Evolutionary conservation across 2,797 vertebrate genomes (phyloP), one percentile per base, ranked within the genome.

Genomic region (Sebastes diploproa): DNA sequence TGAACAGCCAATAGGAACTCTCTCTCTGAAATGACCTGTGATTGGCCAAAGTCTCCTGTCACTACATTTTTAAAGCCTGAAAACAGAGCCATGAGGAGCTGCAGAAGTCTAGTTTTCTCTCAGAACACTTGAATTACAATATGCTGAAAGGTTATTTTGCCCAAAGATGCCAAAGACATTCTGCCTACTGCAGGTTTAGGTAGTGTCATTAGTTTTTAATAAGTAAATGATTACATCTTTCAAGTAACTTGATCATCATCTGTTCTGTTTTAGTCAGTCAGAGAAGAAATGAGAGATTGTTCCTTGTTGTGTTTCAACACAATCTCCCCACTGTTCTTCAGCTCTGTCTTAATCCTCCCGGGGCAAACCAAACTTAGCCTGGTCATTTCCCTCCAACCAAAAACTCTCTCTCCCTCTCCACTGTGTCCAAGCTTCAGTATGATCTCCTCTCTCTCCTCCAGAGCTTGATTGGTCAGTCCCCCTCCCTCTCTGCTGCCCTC

Each of bases 391-490:
- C 81, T 88, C 83, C 83, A 86, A 86, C 77, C 72, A 60, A 34
- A 90, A 83, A 80, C 22, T 22, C 22, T 72, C 61, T 61, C 55
- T 73, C 75, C 58, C 80, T 81, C 75, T 86, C 76, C 58, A 58
- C 79, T 77, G 70, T 82, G 77, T 78, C 76, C 80, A 78, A 56
- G 75, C 74, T 83, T 86, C 82, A 86, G 85, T 82, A 73, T 80
- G 71, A 86, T 82, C 74, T 27, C 84, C 78, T 82, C 68, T 81
- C 81, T 88, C 78, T 85, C 69, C 84, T 87, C 88, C 81, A 87
- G 74, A 91, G 77, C 83, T 83, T 61, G 91, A 95, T 93, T 95
- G 94, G 94, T 93, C 92, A 80, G 76, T 91, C 75, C 77, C 84
- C 82, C 90, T 55, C 84, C 81, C 89, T 84, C 87, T 82, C 76